These are phyloP conservation scores for Apamea crenata DNA, from an alignment of 2,888 invertebrate species.

Conservation along the genomic window DNA sequence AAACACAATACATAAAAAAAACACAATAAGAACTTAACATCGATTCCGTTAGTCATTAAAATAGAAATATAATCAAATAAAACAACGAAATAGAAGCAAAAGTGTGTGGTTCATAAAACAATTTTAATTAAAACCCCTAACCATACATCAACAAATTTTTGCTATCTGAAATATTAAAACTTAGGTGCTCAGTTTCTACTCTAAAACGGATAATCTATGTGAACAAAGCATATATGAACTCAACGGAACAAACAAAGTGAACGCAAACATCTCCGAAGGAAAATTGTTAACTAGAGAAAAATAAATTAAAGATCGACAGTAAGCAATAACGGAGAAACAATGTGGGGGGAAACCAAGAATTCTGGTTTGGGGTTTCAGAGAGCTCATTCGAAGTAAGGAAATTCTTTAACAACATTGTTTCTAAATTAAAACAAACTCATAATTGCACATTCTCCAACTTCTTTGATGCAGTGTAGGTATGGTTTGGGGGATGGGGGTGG, in stretches of 20 bases:
- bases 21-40: background rate
- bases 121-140: background rate
- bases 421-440: constrained; percentile 91
- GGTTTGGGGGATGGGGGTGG: constrained; percentile 64
- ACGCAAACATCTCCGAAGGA: constrained; percentile 46
- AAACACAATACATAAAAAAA: background rate
- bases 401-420: constrained; percentile 90
- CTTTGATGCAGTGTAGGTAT: constrained; percentile 88
- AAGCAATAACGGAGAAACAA: constrained; percentile 87
- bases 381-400: constrained; percentile 85
- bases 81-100: background rate
- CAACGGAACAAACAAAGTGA: constrained; percentile 37
- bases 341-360: constrained; percentile 88
- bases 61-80: background rate
- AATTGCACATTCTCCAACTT: constrained; percentile 90
- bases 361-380: constrained; percentile 86
- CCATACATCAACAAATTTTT: background rate
- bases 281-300: constrained; percentile 72
- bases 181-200: background rate
- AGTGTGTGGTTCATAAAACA: background rate
- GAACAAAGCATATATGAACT: constrained; percentile 31
- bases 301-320: constrained; percentile 79
- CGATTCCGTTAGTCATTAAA: background rate
- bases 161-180: background rate
- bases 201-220: constrained; percentile 17